phyloP scores from a whole-genome alignment of 1,140 invertebrate species.

The Myzus persicae region DNA sequence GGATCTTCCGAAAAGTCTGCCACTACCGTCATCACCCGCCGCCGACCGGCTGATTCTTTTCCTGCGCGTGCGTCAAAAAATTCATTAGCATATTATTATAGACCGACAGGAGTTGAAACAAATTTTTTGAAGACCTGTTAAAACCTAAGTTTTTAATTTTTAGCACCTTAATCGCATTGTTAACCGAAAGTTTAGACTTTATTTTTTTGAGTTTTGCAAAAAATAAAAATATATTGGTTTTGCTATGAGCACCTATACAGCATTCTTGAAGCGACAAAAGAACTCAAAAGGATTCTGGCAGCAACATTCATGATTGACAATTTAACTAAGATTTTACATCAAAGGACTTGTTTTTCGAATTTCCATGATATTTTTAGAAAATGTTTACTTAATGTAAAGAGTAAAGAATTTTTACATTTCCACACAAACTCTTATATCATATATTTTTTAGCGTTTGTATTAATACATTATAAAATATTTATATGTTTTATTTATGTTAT shows the following conservation, averaged over 20 bases:
- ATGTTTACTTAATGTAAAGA: not conserved
- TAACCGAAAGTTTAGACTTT: not conserved
- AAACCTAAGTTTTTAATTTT: too few species aligned
- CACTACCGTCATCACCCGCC: conserved; percentile 29
- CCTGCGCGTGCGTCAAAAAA: not conserved
- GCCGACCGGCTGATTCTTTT: not conserved
- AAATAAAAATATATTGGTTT: not conserved
- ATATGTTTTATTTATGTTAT: not conserved
- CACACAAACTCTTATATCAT: not conserved
- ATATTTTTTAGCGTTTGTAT: not conserved
- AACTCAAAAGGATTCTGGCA: not conserved
- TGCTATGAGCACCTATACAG: too few species aligned
- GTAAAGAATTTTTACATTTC: not conserved
- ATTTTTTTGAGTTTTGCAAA: not conserved
- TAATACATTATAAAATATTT: too few species aligned
- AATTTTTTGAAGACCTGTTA: too few species aligned
- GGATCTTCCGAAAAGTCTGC: conserved; percentile 28
- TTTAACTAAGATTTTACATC: not conserved
- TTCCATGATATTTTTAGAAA: not conserved
- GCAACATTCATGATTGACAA: not conserved
- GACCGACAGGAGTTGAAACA: not conserved
- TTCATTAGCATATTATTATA: not conserved
- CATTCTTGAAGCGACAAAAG: not conserved
- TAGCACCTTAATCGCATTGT: too few species aligned
- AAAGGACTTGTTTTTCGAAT: not conserved